phyloP scores from a whole-genome alignment of 1,140 invertebrate genomes.

The Monomorium pharaonis region DNA sequence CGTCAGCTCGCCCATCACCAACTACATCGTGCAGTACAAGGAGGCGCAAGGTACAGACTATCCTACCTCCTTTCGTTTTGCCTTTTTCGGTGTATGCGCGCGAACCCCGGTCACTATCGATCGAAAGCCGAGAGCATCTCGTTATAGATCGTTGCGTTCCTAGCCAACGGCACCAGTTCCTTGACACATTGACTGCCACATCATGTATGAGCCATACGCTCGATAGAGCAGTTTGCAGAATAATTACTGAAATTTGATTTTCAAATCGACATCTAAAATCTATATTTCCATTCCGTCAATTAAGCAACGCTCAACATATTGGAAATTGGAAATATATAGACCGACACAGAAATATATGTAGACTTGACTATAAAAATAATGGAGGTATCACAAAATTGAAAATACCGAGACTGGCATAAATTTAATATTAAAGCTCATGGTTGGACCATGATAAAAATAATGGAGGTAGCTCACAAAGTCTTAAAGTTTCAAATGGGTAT shows the following conservation, averaged over 20 bases:
- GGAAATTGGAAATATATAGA: background rate
- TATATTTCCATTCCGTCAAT: background rate
- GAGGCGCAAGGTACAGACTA: conserved; percentile 85
- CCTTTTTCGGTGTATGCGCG: background rate
- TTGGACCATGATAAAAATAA: background rate
- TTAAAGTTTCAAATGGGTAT: background rate
- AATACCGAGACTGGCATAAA: background rate
- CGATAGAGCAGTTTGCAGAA: background rate
- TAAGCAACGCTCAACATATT: background rate
- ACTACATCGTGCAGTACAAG: conserved; percentile 88
- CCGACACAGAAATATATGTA: no score
- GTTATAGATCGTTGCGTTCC: background rate
- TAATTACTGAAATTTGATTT: background rate
- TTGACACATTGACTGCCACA: background rate
- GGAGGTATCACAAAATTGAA: background rate
- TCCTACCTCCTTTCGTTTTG: no score
- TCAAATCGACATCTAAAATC: background rate
- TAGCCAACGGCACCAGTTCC: background rate
- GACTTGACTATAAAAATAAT: background rate
- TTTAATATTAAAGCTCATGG: background rate
- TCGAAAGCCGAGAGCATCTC: background rate
- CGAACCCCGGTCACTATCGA: background rate
- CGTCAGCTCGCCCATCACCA: conserved; percentile 87
- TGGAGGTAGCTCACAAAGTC: background rate
- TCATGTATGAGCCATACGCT: background rate